These are phyloP conservation scores for Passer domesticus DNA, from an alignment of 2,113 vertebrate genomes.

Conservation along the genomic window DNA sequence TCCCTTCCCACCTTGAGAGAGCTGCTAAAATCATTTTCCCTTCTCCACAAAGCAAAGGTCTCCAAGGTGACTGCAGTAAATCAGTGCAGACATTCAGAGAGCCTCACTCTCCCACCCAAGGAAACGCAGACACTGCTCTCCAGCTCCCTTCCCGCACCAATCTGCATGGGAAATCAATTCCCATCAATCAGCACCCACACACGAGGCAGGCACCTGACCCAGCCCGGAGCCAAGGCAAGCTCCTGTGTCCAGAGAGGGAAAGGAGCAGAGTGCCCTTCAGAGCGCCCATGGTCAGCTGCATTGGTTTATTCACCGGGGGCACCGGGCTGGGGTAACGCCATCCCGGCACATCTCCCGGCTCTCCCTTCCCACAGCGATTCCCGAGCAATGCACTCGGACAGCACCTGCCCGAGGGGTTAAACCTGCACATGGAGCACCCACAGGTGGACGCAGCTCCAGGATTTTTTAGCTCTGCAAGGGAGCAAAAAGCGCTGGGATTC, in stretches of 20 bases:
- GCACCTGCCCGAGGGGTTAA: not conserved
- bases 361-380: not conserved
- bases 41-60: not conserved
- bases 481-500: fast-evolving
- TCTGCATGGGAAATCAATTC: not conserved
- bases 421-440: not conserved
- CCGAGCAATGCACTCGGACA: fast-evolving
- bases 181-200: not conserved
- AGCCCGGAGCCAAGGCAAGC: not conserved
- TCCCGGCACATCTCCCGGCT: not conserved
- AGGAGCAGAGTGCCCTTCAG: slow-evolving; percentile 26
- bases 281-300: not conserved
- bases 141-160: not conserved
- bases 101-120: not conserved
- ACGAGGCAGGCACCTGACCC: not conserved
- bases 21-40: not conserved
- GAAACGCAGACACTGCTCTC: not conserved
- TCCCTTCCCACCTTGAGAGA: not conserved
- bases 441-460: not conserved
- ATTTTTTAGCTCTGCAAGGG: not conserved
- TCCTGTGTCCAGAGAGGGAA: fast-evolving
- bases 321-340: not conserved
- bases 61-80: slow-evolving; percentile 3
- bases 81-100: not conserved
- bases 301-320: not conserved